Evolutionary conservation across 2,797 vertebrate genomes (phyloP).

Genomic region (Labroides dimidiatus): DNA sequence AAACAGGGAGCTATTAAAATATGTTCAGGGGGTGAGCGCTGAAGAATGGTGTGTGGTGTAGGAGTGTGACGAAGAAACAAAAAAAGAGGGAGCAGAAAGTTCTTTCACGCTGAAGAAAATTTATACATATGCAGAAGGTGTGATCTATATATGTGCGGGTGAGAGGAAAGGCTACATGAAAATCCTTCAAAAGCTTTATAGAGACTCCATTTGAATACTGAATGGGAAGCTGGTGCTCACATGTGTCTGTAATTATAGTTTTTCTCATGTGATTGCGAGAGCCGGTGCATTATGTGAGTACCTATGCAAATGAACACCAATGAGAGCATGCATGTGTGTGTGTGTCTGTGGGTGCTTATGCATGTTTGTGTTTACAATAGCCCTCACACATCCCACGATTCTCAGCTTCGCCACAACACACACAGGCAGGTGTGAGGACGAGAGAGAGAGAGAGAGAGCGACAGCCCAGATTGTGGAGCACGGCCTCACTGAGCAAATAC

Average conservation of each 20-base stretch:
- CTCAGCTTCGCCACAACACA: conserved; percentile 53
- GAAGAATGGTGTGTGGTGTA: conserved; percentile 26
- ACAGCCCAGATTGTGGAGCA: conserved; percentile 44
- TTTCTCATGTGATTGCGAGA: conserved; percentile 37
- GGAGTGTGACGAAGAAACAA: conserved; percentile 29
- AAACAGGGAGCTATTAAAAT: conserved; percentile 50
- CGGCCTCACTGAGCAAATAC: conserved; percentile 62
- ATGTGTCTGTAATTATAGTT: conserved; percentile 42
- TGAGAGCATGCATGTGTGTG: conserved; percentile 16
- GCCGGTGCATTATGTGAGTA: conserved; percentile 35
- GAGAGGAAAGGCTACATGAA: conserved; percentile 37
- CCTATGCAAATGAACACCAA: conserved; percentile 59
- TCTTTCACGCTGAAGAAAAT: conserved; percentile 28
- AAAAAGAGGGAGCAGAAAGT: conserved; percentile 16
- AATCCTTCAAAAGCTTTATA: conserved; percentile 31
- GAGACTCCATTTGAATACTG: conserved; percentile 50
- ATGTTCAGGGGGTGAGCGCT: conserved; percentile 39
- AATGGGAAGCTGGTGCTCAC: conserved; percentile 24
- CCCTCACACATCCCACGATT: conserved; percentile 59
- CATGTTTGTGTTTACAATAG: conserved; percentile 62
- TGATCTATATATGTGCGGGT: conserved; percentile 19
- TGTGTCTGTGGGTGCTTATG: conserved; percentile 20
- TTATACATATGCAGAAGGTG: conserved; percentile 45
- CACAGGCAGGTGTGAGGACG: conserved; percentile 66
- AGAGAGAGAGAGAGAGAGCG: conserved; percentile 32